These are phyloP conservation scores for Aphelocoma californica DNA, from an alignment of 2,797 vertebrate genomes.

Conservation along the genomic window DNA sequence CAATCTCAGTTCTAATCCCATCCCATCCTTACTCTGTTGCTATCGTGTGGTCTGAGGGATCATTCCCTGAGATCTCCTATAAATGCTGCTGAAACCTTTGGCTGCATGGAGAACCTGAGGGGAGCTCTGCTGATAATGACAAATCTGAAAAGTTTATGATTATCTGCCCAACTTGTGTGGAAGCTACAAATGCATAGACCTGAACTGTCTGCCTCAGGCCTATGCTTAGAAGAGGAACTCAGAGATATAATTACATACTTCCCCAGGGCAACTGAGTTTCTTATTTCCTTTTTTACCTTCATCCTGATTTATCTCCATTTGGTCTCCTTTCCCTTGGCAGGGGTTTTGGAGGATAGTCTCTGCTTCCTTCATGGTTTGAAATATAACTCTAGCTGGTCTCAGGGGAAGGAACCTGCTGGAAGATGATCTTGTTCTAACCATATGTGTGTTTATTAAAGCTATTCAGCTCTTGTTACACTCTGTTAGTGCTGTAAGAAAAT, in stretches of 20 bases:
- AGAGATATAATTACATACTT: neutral
- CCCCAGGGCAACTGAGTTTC: neutral
- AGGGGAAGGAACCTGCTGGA: neutral
- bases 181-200: neutral
- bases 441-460: neutral
- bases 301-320: neutral
- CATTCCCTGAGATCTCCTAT: neutral
- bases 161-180: neutral
- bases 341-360: neutral
- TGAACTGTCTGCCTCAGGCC: neutral
- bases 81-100: neutral
- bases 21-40: neutral
- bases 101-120: neutral
- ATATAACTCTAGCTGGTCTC: neutral
- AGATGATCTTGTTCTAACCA: neutral
- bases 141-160: neutral
- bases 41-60: rapidly evolving
- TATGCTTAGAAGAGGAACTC: neutral
- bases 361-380: neutral
- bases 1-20: neutral
- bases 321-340: neutral
- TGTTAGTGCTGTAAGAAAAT: neutral
- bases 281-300: slow-evolving; percentile 29
- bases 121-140: neutral
- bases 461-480: neutral